A percentile compares a stretch with the other conserved stretches of the same genome.
phyloP scores from a whole-genome alignment of 1,140 invertebrate genomes.

The Hyles vespertilio region DNA sequence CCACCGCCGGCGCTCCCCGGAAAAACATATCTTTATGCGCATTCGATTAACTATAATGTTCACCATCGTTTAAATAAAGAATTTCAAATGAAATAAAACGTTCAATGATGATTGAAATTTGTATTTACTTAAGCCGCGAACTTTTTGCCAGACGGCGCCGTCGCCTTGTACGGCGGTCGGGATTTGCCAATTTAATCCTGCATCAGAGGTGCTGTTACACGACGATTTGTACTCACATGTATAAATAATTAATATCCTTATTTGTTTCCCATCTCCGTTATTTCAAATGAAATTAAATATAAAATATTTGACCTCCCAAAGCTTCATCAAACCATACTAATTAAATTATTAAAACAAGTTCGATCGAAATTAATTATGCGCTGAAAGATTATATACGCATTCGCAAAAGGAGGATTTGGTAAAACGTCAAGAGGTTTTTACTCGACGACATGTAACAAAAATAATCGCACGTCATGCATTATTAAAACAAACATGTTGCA shows the following conservation, averaged over 20 bases:
- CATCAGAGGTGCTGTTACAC: conserved; percentile 36
- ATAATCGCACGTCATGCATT: conserved; percentile 68
- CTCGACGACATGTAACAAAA: conserved; percentile 39
- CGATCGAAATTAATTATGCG: conserved; percentile 33
- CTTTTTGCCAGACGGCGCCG: conserved; percentile 54
- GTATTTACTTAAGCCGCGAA: conserved; percentile 58
- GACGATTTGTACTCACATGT: conserved; percentile 36
- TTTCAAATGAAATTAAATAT: conserved; percentile 24
- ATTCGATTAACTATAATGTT: conserved; percentile 60
- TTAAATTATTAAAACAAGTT: conserved; percentile 8
- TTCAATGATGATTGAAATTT: conserved; percentile 72
- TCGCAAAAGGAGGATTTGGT: conserved; percentile 23
- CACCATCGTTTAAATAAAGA: conserved; percentile 51
- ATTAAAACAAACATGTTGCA: conserved; percentile 54
- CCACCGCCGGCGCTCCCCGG: conserved; percentile 50
- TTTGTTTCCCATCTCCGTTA: conserved; percentile 27
- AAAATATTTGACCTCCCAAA: conserved; percentile 10
- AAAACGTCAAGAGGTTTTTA: conserved; percentile 42
- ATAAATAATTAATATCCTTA: conserved; percentile 38
- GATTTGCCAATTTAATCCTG: conserved; percentile 65
- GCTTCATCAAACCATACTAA: background rate
- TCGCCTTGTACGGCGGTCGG: conserved; percentile 53
- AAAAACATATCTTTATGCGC: conserved; percentile 70
- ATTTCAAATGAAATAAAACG: conserved; percentile 59
- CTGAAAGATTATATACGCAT: conserved; percentile 41